Conservation (phyloP, 2,888 invertebrate genomes). For the Sinotaia quadrata region DNA sequence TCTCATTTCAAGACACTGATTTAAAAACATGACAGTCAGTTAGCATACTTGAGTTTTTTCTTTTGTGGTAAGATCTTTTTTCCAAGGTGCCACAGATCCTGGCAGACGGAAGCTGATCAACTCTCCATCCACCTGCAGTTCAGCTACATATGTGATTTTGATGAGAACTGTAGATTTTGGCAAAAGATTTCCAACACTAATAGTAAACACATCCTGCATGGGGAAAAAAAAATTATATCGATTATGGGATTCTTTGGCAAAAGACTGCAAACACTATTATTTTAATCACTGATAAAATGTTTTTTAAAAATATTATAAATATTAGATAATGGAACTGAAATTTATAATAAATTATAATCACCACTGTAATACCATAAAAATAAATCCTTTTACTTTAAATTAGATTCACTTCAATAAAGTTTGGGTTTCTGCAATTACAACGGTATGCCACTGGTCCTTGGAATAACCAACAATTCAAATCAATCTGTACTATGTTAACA, state of each 20-base stretch:
- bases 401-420: no score
- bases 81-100: conserved; percentile 70
- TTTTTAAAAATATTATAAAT: neutral
- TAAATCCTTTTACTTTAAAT: no score
- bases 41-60: conserved; percentile 61
- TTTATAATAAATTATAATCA: neutral
- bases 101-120: conserved; percentile 69
- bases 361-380: no score
- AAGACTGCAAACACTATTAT: neutral
- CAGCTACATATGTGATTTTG: conserved; percentile 73
- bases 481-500: no score
- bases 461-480: no score
- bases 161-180: conserved; percentile 68
- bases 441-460: no score
- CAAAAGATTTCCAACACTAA: conserved; percentile 73
- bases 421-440: no score
- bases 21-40: no score
- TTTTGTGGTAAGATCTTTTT: conserved; percentile 57
- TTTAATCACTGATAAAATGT: neutral
- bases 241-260: neutral
- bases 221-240: no score
- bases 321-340: neutral
- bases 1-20: no score
- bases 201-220: conserved; percentile 71
- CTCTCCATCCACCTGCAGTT: conserved; percentile 70